These are phyloP conservation scores for Styela clava DNA, from an alignment of 23 tunicate species.

Conservation along the genomic window DNA sequence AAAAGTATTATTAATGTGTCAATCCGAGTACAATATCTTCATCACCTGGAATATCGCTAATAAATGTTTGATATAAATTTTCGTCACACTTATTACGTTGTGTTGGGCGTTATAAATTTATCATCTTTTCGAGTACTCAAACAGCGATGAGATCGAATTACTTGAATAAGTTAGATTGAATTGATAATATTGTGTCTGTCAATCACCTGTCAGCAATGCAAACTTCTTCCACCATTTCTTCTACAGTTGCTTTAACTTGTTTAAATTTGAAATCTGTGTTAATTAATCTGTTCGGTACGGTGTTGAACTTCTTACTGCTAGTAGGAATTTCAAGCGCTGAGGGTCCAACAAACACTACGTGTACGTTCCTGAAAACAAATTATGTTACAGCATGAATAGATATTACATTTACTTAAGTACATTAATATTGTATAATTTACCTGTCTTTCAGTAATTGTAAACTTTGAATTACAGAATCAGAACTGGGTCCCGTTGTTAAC, in stretches of 20 bases:
- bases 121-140: too few relatives aligned
- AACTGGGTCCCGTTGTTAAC: slow-evolving; percentile 11
- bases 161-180: too few relatives aligned
- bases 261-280: slow-evolving; percentile 16
- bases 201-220: slow-evolving; percentile 24
- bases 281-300: not conserved
- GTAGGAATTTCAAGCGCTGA: not conserved
- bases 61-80: too few relatives aligned
- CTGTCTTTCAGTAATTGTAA: slow-evolving; percentile 16
- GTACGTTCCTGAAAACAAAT: slow-evolving; percentile 20
- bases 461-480: not conserved
- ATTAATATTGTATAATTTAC: slow-evolving; percentile 1
- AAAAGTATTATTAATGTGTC: not conserved
- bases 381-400: too few relatives aligned
- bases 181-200: not conserved
- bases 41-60: too few relatives aligned
- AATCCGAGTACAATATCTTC: not conserved
- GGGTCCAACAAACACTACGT: slow-evolving; percentile 24
- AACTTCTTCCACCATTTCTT: slow-evolving; percentile 10
- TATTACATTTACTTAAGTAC: not conserved
- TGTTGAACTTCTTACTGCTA: not conserved
- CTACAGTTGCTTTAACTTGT: not conserved
- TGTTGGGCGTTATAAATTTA: too few relatives aligned
- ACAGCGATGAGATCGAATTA: too few relatives aligned
- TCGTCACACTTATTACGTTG: too few relatives aligned